Evolutionary conservation across 2,888 invertebrate species (phyloP).

Genomic region (Brenthis hecate): DNA sequence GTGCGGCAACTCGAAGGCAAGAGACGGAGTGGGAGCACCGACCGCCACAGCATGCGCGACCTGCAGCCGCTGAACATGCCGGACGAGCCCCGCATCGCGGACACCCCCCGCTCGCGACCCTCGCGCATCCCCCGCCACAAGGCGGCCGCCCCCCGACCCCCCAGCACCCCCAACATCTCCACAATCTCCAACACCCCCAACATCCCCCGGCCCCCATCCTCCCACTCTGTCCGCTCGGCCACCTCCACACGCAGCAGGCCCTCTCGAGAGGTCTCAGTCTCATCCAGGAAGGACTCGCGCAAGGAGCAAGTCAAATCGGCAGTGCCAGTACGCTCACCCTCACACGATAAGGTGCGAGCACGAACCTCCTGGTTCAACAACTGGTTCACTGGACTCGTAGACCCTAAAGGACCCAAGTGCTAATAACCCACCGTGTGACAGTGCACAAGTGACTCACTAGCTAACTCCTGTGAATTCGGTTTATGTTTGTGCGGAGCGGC

Average conservation of each 20-base stretch:
- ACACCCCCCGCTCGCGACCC: slow-evolving; percentile 70
- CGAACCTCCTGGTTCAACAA: slow-evolving; percentile 85
- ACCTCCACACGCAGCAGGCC: slow-evolving; percentile 60
- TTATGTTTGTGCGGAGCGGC: slow-evolving; percentile 18
- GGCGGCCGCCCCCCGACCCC: slow-evolving; percentile 69
- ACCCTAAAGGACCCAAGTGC: slow-evolving; percentile 42
- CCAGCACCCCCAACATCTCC: slow-evolving; percentile 57
- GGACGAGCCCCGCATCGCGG: slow-evolving; percentile 83
- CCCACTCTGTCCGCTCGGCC: slow-evolving; percentile 46
- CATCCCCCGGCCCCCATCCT: slow-evolving; percentile 57
- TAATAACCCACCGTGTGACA: slow-evolving; percentile 63
- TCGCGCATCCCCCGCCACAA: slow-evolving; percentile 57
- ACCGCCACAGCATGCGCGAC: slow-evolving; percentile 67
- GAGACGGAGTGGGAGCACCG: slow-evolving; percentile 43
- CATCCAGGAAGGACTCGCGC: slow-evolving; percentile 56
- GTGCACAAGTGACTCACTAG: slow-evolving; percentile 55
- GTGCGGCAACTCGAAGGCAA: slow-evolving; percentile 87
- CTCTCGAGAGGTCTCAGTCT: slow-evolving; percentile 57
- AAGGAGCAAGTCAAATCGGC: slow-evolving; percentile 53
- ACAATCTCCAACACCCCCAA: slow-evolving; percentile 57
- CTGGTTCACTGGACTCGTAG: slow-evolving; percentile 70
- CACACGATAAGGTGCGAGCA: slow-evolving; percentile 87
- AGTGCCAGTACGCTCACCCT: slow-evolving; percentile 61
- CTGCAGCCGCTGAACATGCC: slow-evolving; percentile 73
- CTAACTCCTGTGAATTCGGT: slow-evolving; percentile 23